Conservation (phyloP, 2,888 invertebrate genomes). For the Didymodactylos carnosus region DNA sequence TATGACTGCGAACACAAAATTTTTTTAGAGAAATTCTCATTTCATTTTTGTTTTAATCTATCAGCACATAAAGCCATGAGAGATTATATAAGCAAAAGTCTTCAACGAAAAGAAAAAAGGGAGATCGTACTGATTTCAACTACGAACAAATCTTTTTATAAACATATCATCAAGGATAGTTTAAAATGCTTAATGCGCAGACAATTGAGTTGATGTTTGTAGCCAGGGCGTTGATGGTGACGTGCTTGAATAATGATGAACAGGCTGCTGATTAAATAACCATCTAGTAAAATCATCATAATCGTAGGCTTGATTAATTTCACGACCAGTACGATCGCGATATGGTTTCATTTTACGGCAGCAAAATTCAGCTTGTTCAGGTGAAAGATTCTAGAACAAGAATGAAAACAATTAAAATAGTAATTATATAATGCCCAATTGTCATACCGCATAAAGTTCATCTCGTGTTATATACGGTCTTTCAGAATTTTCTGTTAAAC, state of each 20-base stretch:
- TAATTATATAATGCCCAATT: no score
- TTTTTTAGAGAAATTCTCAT: no score
- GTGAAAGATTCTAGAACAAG: conserved; percentile 91
- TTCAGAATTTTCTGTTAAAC: conserved; percentile 76
- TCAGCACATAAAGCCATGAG: no score
- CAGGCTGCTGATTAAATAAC: conserved; percentile 37
- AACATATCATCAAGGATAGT: no score
- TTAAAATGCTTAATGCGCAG: no score
- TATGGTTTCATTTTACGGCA: conserved; percentile 93
- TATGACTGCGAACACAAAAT: no score
- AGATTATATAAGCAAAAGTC: no score
- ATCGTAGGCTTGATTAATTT: conserved; percentile 82
- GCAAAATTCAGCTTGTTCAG: conserved; percentile 99
- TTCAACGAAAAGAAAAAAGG: no score
- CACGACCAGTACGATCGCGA: conserved; percentile 73
- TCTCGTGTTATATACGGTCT: conserved; percentile 94
- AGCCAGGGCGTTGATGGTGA: not conserved
- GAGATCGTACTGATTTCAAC: no score
- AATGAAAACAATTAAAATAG: no score
- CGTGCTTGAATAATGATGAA: not conserved
- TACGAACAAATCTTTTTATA: no score
- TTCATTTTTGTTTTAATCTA: no score
- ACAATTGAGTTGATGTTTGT: not conserved
- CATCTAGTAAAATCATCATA: conserved; percentile 75
- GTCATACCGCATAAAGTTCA: conserved; percentile 64